Conservation (phyloP, 2,888 invertebrate genomes). For the Megamerina dolium region DNA sequence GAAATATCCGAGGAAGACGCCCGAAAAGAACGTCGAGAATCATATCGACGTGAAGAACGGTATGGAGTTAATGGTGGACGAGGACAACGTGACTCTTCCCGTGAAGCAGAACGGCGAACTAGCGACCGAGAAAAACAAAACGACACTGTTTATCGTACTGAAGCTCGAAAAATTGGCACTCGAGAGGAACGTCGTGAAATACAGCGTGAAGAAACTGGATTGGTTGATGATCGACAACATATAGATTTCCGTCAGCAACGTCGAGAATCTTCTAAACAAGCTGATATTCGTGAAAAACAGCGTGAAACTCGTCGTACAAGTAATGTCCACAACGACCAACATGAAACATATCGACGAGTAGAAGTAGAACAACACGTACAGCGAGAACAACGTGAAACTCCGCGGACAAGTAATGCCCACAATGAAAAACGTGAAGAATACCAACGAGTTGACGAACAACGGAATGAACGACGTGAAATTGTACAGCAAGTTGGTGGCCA, state of each 20-base stretch:
- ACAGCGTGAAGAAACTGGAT: neutral
- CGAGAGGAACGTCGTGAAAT: neutral
- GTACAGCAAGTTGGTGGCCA: neutral
- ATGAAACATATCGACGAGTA: neutral
- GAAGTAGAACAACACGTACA: neutral
- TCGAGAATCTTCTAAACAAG: neutral
- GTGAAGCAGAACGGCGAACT: neutral
- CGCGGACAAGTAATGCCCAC: neutral
- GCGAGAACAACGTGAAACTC: constrained; percentile 1
- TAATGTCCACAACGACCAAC: neutral
- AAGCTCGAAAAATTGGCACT: neutral
- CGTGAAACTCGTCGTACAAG: no score
- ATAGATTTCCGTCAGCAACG: neutral
- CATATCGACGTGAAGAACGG: neutral
- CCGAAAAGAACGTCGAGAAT: neutral
- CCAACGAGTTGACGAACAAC: neutral
- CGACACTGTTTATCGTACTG: no score
- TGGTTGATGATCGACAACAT: neutral
- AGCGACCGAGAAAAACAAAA: neutral
- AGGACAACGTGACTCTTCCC: no score
- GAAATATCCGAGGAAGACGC: constrained; percentile 1
- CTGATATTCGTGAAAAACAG: neutral
- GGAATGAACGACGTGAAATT: neutral
- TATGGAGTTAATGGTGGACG: neutral
- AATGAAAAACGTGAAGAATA: neutral